A percentile compares a stretch with the other conserved stretches of the same genome.
Conservation (phyloP, 37 sponge, comb jelly and placozoan species). For the Cliona cf. orientalis region DNA sequence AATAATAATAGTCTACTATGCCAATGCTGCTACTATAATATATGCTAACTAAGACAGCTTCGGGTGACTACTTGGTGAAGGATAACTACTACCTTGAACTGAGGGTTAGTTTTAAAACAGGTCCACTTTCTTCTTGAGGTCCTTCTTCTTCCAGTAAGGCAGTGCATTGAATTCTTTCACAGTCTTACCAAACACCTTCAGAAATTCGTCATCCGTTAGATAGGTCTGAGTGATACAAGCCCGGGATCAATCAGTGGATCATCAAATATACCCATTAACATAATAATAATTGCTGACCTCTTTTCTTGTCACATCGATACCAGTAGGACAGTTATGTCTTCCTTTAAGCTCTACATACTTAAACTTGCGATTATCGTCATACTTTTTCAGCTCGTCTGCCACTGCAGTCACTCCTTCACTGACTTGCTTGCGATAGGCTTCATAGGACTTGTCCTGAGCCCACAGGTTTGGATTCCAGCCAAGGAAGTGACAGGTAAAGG, state of each 20-base stretch:
- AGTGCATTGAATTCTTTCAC: conserved; percentile 71
- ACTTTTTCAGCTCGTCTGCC: conserved; percentile 33
- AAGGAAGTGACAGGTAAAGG: conserved; percentile 85
- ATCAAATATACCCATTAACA: not conserved
- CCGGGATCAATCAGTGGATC: no score
- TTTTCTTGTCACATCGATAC: conserved; percentile 79
- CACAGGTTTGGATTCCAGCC: conserved; percentile 91
- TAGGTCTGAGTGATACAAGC: not conserved
- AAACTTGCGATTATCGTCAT: conserved; percentile 30
- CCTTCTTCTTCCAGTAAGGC: conserved; percentile 89
- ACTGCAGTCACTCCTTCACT: conserved; percentile 8
- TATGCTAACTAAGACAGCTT: no score
- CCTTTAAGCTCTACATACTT: conserved; percentile 49
- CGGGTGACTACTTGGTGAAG: no score
- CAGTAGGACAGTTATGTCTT: conserved; percentile 55
- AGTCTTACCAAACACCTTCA: conserved; percentile 75
- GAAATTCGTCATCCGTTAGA: conserved; percentile 77
- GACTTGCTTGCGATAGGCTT: conserved; percentile 38
- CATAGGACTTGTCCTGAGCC: conserved; percentile 55
- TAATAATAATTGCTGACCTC: conserved; percentile 83
- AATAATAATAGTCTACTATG: no score
- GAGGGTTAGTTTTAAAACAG: conserved; percentile 78
- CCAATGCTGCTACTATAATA: no score
- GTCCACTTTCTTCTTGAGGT: conserved; percentile 84
- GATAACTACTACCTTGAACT: no score